Evolutionary conservation across 2,888 invertebrate genomes (phyloP).

Genomic region (Drosophila pseudotakahashii): DNA sequence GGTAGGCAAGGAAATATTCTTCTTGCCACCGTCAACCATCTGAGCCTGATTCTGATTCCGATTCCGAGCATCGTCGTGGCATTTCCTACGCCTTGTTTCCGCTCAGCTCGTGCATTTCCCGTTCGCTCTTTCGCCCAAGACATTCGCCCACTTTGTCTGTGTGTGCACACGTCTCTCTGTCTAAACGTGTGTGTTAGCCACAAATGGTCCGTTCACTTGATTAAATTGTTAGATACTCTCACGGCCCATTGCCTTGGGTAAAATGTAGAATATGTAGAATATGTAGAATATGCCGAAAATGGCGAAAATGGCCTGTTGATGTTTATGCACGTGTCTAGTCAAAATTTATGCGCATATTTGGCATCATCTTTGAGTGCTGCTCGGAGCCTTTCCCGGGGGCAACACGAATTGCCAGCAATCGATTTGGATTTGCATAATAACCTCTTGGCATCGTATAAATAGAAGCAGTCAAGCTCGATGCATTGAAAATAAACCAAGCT

Average conservation of each 20-base stretch:
- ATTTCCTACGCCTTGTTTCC: slow-evolving; percentile 65
- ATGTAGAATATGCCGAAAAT: slow-evolving; percentile 32
- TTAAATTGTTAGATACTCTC: slow-evolving; percentile 64
- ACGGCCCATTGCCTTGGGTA: slow-evolving; percentile 14
- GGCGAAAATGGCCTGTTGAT: slow-evolving; percentile 60
- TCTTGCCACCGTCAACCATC: slow-evolving; percentile 28
- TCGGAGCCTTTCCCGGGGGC: slow-evolving; percentile 5
- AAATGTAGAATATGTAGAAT: slow-evolving; percentile 14
- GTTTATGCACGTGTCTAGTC: slow-evolving; percentile 21
- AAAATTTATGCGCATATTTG: slow-evolving; percentile 41
- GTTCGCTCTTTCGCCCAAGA: slow-evolving; percentile 54
- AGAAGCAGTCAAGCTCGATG: slow-evolving; percentile 22
- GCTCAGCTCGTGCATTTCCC: slow-evolving; percentile 65
- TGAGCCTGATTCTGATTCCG: slow-evolving; percentile 19
- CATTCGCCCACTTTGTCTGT: slow-evolving; percentile 36
- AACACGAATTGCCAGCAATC: slow-evolving; percentile 41
- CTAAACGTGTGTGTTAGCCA: slow-evolving; percentile 46
- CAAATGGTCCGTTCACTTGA: slow-evolving; percentile 67
- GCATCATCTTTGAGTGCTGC: slow-evolving; percentile 12
- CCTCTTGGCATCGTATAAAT: slow-evolving; percentile 11
- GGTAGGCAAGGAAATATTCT: slow-evolving; percentile 54
- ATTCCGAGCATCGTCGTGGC: slow-evolving; percentile 40
- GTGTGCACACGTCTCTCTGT: slow-evolving; percentile 2
- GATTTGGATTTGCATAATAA: slow-evolving; percentile 52
- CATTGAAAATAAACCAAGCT: slow-evolving; percentile 14